phyloP scores from a whole-genome alignment of 2,888 invertebrate genomes.

The Phortica okadai region DNA sequence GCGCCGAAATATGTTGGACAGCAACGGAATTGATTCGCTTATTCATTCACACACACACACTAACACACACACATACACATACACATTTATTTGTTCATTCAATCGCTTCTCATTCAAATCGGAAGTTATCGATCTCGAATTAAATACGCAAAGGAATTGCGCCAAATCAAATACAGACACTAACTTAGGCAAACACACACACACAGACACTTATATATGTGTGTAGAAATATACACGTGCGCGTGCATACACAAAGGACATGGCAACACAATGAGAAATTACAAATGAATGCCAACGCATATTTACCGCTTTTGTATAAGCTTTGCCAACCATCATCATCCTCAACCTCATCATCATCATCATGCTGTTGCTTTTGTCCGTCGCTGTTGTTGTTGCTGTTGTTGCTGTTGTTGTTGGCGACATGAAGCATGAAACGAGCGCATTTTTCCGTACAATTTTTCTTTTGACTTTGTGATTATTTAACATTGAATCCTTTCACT shows the following conservation, averaged over 20 bases:
- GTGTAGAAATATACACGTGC: background rate
- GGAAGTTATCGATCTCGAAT: slow-evolving; percentile 32
- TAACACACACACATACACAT: too few species aligned
- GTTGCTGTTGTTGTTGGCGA: background rate
- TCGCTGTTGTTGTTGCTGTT: background rate
- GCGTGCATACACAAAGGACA: slow-evolving; percentile 8
- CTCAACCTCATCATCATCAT: too few species aligned
- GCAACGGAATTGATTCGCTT: background rate
- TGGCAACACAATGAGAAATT: slow-evolving; percentile 21
- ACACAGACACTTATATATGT: background rate
- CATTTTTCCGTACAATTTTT: background rate
- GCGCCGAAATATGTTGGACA: background rate
- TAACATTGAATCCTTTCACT: too few species aligned
- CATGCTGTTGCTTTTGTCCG: background rate
- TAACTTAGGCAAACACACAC: slow-evolving; percentile 13
- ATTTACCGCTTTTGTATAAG: slow-evolving; percentile 2
- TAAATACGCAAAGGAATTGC: slow-evolving; percentile 36
- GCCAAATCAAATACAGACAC: slow-evolving; percentile 34
- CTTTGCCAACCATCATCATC: background rate
- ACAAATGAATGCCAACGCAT: slow-evolving; percentile 20
- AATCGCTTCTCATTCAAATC: slow-evolving; percentile 10
- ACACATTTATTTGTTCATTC: slow-evolving; percentile 7
- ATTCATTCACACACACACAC: background rate
- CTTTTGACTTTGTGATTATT: background rate
- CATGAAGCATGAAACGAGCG: background rate